Conservation (phyloP, 2,113 vertebrate genomes). For the Pluvianellus socialis region DNA sequence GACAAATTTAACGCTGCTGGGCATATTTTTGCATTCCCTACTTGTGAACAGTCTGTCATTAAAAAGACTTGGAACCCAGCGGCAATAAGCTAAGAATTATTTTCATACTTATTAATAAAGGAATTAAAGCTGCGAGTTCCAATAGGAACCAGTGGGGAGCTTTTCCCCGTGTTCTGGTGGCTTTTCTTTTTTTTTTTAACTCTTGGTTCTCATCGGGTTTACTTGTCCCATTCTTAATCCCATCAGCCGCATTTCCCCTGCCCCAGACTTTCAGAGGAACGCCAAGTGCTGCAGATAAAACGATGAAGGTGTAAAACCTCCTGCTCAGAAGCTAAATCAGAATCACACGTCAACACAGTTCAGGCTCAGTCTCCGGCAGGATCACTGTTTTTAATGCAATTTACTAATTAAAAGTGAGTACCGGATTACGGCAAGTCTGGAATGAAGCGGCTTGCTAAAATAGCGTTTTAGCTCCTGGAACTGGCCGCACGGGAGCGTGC, state of each 20-base stretch:
- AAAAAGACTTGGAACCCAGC: background rate
- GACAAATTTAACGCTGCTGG: background rate
- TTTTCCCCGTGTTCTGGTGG: background rate
- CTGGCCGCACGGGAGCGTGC: background rate
- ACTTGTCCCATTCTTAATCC: slow-evolving; percentile 4
- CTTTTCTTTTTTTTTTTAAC: background rate
- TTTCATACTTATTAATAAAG: background rate
- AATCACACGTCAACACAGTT: slow-evolving; percentile 21
- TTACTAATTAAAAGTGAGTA: slow-evolving; percentile 54
- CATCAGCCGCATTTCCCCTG: background rate
- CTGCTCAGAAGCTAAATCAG: slow-evolving; percentile 49
- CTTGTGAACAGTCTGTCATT: background rate
- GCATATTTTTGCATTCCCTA: background rate
- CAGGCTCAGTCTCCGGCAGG: background rate
- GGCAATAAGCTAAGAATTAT: background rate
- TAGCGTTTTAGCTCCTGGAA: background rate
- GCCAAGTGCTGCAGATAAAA: slow-evolving; percentile 8
- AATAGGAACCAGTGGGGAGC: background rate
- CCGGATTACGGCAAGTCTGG: slow-evolving; percentile 31
- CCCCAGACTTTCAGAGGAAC: background rate
- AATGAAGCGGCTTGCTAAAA: background rate
- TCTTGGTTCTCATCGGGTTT: background rate
- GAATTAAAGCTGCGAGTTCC: background rate
- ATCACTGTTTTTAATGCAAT: slow-evolving; percentile 64
- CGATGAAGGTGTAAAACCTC: slow-evolving; percentile 1